These are phyloP conservation scores for Butorides virescens DNA, from an alignment of 2,113 vertebrate genomes.

Conservation along the genomic window DNA sequence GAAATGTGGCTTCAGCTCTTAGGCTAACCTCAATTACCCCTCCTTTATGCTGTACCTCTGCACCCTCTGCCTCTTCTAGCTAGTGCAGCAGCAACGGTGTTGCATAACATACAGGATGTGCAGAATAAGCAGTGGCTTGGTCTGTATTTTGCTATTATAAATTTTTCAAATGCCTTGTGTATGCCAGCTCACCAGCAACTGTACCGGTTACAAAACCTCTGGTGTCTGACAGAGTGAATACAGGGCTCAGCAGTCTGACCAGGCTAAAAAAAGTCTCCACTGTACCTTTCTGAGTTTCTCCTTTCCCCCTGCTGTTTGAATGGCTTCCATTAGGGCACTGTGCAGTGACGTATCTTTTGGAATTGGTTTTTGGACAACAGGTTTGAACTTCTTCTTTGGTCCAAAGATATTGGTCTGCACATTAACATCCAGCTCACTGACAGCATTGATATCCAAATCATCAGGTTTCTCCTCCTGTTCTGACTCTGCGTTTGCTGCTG, in stretches of 20 bases:
- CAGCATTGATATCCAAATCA: not conserved
- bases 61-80: not conserved
- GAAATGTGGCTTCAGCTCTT: not conserved
- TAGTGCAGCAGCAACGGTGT: not conserved
- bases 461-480: slow-evolving; percentile 34
- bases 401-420: slow-evolving; percentile 80
- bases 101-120: not conserved
- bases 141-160: not conserved
- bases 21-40: not conserved
- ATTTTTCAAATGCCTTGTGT: not conserved
- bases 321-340: slow-evolving; percentile 90
- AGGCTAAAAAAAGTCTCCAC: not conserved
- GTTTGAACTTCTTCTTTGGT: slow-evolving; percentile 88
- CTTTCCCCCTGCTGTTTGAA: slow-evolving; percentile 84
- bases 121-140: not conserved
- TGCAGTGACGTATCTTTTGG: slow-evolving; percentile 87
- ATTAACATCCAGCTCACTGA: not conserved
- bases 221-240: not conserved
- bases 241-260: not conserved
- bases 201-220: not conserved
- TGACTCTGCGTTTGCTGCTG: not conserved
- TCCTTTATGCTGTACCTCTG: not conserved
- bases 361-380: slow-evolving; percentile 80
- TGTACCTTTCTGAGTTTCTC: slow-evolving; percentile 90
- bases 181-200: not conserved